Evolutionary conservation across 2,888 invertebrate genomes (phyloP).

Genomic region (Ochropleura plecta): DNA sequence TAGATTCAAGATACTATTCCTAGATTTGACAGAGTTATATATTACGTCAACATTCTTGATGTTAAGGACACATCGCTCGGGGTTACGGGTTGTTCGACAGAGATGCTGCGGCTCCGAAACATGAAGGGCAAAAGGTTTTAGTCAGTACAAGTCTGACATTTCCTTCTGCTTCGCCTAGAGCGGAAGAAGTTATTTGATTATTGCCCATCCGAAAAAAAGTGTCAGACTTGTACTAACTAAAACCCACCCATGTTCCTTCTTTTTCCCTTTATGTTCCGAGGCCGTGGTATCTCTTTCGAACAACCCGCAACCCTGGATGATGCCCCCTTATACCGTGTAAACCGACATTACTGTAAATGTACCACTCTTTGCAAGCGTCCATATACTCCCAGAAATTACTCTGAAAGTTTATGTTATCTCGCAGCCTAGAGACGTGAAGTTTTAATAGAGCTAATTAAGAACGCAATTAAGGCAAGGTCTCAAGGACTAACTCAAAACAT

Average conservation of each 20-base stretch:
- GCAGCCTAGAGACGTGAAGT: not conserved
- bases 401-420: constrained; percentile 12
- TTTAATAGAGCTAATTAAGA: constrained; percentile 34
- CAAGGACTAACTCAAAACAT: constrained; percentile 18
- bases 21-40: not conserved
- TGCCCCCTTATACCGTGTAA: not conserved
- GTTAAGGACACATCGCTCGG: not conserved
- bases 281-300: too few relatives aligned
- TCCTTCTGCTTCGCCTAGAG: too few relatives aligned
- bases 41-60: not conserved
- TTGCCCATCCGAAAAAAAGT: too few relatives aligned
- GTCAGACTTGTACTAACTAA: too few relatives aligned
- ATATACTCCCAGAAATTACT: constrained; percentile 20
- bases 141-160: too few relatives aligned
- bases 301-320: not conserved
- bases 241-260: too few relatives aligned
- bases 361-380: not conserved
- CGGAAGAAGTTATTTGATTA: too few relatives aligned
- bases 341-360: not conserved
- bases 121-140: too few relatives aligned
- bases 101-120: not conserved
- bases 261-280: too few relatives aligned
- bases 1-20: constrained; percentile 6
- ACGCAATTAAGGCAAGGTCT: not conserved
- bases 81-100: too few relatives aligned